Evolutionary conservation across 1,140 invertebrate genomes (phyloP).

Genomic region (Hylyphantes graminicola): DNA sequence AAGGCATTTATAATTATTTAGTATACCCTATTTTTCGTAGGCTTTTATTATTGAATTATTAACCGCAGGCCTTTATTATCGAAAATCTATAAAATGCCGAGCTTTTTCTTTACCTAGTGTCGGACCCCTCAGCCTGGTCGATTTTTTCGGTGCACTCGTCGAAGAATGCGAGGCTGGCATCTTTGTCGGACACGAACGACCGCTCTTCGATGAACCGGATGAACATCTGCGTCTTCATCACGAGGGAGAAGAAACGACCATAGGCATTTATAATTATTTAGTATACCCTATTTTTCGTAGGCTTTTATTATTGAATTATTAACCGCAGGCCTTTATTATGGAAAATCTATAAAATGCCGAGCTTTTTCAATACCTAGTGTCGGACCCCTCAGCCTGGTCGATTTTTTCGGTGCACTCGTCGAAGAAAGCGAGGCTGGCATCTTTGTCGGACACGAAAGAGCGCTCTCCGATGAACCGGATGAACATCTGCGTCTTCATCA

Average conservation of each 20-base stretch:
- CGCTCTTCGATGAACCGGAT: constrained; percentile 98
- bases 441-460: constrained; percentile 97
- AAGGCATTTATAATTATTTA: too few relatives aligned
- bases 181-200: constrained; percentile 97
- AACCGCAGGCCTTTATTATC: too few relatives aligned
- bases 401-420: constrained; percentile 94
- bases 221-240: constrained; percentile 97
- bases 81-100: too few relatives aligned
- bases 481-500: constrained; percentile 97
- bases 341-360: too few relatives aligned
- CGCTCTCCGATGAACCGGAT: constrained; percentile 98
- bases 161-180: constrained; percentile 93
- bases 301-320: too few relatives aligned
- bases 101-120: constrained; percentile 76
- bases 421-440: constrained; percentile 93
- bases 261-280: too few relatives aligned
- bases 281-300: too few relatives aligned
- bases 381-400: constrained; percentile 67
- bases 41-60: too few relatives aligned
- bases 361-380: constrained; percentile 76
- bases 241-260: constrained; percentile 88
- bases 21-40: too few relatives aligned
- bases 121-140: constrained; percentile 67
- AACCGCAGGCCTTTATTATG: too few relatives aligned
- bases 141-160: constrained; percentile 94